phyloP scores from a whole-genome alignment of 2,113 vertebrate genomes.

The Ceuthmochares aereus region DNA sequence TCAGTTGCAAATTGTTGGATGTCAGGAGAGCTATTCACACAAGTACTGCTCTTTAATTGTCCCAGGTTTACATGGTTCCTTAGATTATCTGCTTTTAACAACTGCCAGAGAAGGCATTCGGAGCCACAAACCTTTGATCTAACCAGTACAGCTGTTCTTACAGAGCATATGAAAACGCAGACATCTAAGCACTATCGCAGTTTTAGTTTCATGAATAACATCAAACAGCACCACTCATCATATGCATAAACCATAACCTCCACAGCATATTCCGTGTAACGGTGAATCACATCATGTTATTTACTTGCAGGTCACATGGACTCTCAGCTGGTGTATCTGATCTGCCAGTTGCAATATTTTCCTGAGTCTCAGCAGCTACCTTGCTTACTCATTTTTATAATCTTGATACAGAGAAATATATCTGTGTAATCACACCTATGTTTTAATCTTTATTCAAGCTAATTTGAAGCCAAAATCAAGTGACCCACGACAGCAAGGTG shows the following conservation, averaged over 20 bases:
- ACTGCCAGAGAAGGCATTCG: neutral
- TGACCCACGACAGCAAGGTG: neutral
- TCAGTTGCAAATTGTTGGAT: neutral
- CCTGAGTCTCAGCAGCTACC: neutral
- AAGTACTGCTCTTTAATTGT: neutral
- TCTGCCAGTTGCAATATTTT: neutral
- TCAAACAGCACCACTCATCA: accelerated
- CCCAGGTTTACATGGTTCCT: neutral
- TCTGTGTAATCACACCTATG: neutral
- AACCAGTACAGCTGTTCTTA: neutral
- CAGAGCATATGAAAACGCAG: neutral
- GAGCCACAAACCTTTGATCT: neutral
- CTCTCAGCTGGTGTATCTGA: neutral
- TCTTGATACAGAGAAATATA: neutral
- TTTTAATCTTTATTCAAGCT: neutral
- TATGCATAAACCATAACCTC: neutral
- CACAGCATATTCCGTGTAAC: neutral
- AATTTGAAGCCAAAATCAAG: neutral
- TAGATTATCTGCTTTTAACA: neutral
- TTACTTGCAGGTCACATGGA: neutral
- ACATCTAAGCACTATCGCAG: neutral
- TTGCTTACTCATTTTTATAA: neutral
- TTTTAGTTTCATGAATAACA: neutral
- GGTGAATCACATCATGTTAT: neutral
- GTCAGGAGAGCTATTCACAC: neutral